phyloP scores from a whole-genome alignment of 2,113 vertebrate species.

The Ceyx margarethae region DNA sequence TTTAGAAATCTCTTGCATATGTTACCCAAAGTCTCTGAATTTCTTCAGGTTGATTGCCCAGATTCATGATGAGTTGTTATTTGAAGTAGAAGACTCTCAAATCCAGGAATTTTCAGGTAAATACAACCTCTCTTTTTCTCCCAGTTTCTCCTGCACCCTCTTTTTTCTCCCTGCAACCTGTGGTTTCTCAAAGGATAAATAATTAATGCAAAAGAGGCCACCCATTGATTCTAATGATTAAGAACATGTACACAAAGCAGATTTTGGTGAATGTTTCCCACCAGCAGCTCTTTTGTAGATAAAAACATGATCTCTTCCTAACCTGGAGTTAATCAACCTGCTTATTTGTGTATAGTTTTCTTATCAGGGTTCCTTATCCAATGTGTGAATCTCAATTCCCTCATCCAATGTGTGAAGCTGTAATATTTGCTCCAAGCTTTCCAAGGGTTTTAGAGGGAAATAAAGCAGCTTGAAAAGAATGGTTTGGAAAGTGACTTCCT shows the following conservation, averaged over 20 bases:
- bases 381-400: background rate
- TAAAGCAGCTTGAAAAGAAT: background rate
- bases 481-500: background rate
- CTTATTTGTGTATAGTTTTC: slow-evolving; percentile 22
- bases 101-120: slow-evolving; percentile 85
- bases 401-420: background rate
- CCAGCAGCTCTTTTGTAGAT: background rate
- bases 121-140: background rate
- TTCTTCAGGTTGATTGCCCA: slow-evolving; percentile 86
- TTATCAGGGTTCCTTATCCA: background rate
- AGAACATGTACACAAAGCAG: background rate
- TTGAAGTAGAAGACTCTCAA: slow-evolving; percentile 88
- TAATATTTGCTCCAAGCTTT: background rate
- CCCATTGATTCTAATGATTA: background rate
- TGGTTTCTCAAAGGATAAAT: background rate
- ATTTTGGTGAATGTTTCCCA: slow-evolving; percentile 2
- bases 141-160: background rate
- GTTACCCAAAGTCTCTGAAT: background rate
- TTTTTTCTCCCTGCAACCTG: background rate
- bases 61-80: slow-evolving; percentile 92
- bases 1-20: background rate
- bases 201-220: background rate
- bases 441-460: background rate
- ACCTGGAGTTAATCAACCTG: background rate
- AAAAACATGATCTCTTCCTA: background rate